These are phyloP conservation scores for Ptychadena robeensis DNA, from an alignment of 2,797 vertebrate genomes.

Conservation along the genomic window DNA sequence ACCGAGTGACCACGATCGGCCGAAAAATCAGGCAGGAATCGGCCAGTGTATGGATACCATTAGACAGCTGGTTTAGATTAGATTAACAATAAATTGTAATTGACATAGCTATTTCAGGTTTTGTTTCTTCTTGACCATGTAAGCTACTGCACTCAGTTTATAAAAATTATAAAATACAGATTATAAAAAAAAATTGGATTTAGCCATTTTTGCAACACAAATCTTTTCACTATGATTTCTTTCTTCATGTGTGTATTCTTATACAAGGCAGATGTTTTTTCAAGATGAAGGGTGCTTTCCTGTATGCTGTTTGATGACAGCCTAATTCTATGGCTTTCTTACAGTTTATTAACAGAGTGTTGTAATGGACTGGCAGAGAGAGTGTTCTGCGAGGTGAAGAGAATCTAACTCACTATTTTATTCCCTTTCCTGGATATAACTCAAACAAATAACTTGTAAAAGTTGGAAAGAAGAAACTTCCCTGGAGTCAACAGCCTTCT, in stretches of 20 bases:
- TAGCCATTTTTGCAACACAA: not conserved
- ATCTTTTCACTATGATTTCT: not conserved
- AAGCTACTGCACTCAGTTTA: too few species aligned
- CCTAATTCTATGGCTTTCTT: conserved; percentile 27
- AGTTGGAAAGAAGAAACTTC: conserved; percentile 2
- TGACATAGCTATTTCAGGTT: too few species aligned
- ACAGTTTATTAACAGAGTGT: conserved; percentile 44
- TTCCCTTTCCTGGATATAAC: conserved; percentile 31
- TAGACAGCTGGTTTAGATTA: too few species aligned
- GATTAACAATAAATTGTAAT: too few species aligned
- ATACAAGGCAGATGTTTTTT: conserved; percentile 25
- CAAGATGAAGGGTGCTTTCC: not conserved
- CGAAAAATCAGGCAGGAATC: too few species aligned
- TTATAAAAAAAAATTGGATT: too few species aligned
- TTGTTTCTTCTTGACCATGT: too few species aligned
- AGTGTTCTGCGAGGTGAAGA: conserved; percentile 28
- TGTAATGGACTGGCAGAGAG: conserved; percentile 51
- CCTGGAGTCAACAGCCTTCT: not conserved
- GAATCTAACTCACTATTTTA: conserved; percentile 15
- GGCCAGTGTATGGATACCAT: too few species aligned
- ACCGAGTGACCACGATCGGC: too few species aligned
- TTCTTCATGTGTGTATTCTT: not conserved
- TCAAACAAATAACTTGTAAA: conserved; percentile 30
- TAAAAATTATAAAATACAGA: too few species aligned
- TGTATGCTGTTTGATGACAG: conserved; percentile 3